Evolutionary conservation across 2,113 vertebrate genomes (phyloP), one percentile per base, ranked within the genome.

Genomic region (Rhabdomys dilectus): DNA sequence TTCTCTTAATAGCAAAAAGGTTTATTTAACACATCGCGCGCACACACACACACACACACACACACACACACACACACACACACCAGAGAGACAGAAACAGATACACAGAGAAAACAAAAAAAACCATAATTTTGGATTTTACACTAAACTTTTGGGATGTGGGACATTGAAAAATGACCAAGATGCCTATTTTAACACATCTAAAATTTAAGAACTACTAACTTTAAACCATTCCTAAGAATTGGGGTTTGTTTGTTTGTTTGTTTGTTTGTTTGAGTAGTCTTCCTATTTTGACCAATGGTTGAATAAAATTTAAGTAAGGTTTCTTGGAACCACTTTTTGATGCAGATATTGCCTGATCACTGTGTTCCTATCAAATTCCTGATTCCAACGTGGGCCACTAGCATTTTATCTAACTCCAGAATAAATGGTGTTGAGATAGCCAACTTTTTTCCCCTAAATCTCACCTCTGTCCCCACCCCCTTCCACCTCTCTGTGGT

Each of bases 401-500:
- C 51, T 9, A 29, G 45, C 88, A 77, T 62, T 84, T 2, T 7
- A 29, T 24, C 15, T 62, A 45, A 73, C 4, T 78, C 72, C 21
- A 3, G 68, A 96, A 91, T 6, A 21, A 95, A 93, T 0, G 12
- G 36, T 0, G 1, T 51, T 81, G 22, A 66, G 66, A 76, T 87
- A 76, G 90, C 88, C 78, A 48, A 45, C 70, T 75, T 72, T 87
- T 26, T 22, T 39, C 60, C 88, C 89, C 45, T 29, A 39, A 2
- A 0, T 58, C 45, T 93, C 77, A 51, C 29, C 72, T 86, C 48
- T 78, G 45, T 34, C 82, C 64, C 0, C 0, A 29, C 76, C 76
- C 92, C 92, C 93, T 96, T 97, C 96, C 73, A 93, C 91, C 82
- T 96, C 73, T 88, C 66, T 0, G 2, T 60, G 81, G 98, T 97